These are phyloP conservation scores for Sipha flava DNA, from an alignment of 1,140 invertebrate genomes.

Conservation along the genomic window DNA sequence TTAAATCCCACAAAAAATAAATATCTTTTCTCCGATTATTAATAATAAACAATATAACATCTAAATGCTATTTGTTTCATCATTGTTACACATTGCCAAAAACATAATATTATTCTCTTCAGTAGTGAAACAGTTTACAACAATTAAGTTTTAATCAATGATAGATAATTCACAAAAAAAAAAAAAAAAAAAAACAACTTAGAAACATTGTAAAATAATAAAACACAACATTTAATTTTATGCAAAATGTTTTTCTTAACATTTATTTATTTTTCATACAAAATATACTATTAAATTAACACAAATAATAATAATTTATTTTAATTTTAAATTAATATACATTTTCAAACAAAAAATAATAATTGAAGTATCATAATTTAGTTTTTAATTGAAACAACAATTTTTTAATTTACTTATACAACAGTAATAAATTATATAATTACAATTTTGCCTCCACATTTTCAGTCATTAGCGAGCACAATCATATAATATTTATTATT, in stretches of 20 bases:
- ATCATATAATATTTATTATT: too few relatives aligned
- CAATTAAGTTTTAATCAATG: too few relatives aligned
- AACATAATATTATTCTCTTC: too few relatives aligned
- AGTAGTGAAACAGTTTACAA: too few relatives aligned
- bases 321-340: conserved; percentile 4
- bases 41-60: too few relatives aligned
- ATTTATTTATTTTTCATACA: conserved; percentile 28
- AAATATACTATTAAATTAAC: conserved; percentile 28
- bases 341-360: not conserved
- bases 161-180: too few relatives aligned
- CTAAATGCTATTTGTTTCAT: too few relatives aligned
- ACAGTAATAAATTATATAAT: conserved; percentile 8
- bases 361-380: not conserved
- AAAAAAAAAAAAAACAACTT: too few relatives aligned
- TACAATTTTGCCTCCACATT: conserved; percentile 15
- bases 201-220: too few relatives aligned
- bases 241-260: not conserved
- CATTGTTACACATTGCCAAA: too few relatives aligned
- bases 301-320: conserved; percentile 16
- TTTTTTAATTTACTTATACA: not conserved
- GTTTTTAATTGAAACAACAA: not conserved
- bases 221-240: not conserved
- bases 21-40: too few relatives aligned
- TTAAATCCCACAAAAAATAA: too few relatives aligned
- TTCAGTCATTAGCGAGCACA: conserved; percentile 27